Evolutionary conservation across 2,888 invertebrate genomes (phyloP), one percentile per base, ranked within the genome.

Genomic region (Neoitamus cyanurus): DNA sequence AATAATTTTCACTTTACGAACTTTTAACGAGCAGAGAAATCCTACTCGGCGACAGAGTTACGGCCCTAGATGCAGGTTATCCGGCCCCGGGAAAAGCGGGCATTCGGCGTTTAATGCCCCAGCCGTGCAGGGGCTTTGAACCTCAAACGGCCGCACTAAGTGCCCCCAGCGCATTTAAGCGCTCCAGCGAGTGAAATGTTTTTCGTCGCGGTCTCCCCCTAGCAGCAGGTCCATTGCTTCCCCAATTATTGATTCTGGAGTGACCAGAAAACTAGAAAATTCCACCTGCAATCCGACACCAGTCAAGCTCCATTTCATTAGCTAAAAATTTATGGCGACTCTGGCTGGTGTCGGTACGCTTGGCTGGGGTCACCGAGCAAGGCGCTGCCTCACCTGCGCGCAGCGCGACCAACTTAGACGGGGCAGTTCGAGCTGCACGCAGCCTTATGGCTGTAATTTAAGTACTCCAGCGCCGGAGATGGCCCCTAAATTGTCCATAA

Each of bases 401-500:
- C 37, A 37, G 6, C 58, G 9, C 58, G 20, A 6, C 9, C 48
- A 70, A n/a, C 30, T 70, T 31, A 30, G 77, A 46, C 25, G 73
- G 34, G 7, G 3, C 42, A 46, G 11, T 5, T 11, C 37, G 46
- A 28, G 25, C 28, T 70, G 31, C 15, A 77, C 9, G 25, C 58
- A 30, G 11, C 77, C 20, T 46, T 13, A 11, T n/a, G 80, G 28
- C 28, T 80, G 80, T 80, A 80, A 80, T 80, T 80, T 68, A 34
- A 80, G 58, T 68, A 58, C 75, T 68, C 80, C 25, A 80, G 80
- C 80, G 80, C 80, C 80, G 58, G 58, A 80, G 80, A 80, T 80
- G 58, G 58, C 68, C 58, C 25, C 68, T 80, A 80, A 80, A 80
- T 80, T 80, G 80, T 80, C 68, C 80, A 80, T 80, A 80, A 80